Conservation (phyloP, 1,140 invertebrate genomes). For the Ganaspis sp. region DNA sequence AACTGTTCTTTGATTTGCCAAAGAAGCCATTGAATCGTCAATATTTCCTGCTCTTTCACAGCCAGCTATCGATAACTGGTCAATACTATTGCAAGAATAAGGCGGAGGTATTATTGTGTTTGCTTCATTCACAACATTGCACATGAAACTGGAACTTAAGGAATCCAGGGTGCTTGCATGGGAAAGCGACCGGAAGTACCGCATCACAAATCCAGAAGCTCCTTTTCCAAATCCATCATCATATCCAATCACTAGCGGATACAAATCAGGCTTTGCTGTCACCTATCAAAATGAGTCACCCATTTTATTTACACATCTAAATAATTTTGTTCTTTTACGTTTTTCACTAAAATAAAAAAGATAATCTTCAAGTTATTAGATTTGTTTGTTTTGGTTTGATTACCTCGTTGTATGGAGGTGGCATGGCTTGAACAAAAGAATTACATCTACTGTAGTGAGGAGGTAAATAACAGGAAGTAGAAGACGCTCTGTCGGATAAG, state of each 20-base stretch:
- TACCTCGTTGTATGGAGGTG: constrained; percentile 89
- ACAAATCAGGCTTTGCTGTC: constrained; percentile 89
- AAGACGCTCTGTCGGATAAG: constrained; percentile 83
- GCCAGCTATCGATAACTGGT: constrained; percentile 76
- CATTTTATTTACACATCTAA: too few species aligned
- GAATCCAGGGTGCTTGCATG: constrained; percentile 89
- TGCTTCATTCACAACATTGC: constrained; percentile 87
- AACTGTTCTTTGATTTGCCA: constrained; percentile 79
- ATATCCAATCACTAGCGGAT: constrained; percentile 88
- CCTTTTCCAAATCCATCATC: constrained; percentile 82
- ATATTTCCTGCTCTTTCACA: constrained; percentile 65
- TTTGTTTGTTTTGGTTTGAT: too few species aligned
- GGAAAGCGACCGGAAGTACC: constrained; percentile 87
- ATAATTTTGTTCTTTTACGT: too few species aligned
- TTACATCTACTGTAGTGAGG: constrained; percentile 87
- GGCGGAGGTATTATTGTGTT: constrained; percentile 88
- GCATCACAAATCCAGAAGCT: constrained; percentile 87
- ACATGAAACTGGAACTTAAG: constrained; percentile 88
- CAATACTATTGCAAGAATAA: constrained; percentile 87
- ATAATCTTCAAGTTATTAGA: too few species aligned
- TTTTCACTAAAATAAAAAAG: too few species aligned
- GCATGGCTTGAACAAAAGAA: constrained; percentile 85
- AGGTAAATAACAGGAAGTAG: constrained; percentile 85
- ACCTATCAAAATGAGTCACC: constrained; percentile 80
- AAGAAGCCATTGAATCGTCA: constrained; percentile 68